phyloP scores from a whole-genome alignment of 2,888 invertebrate species.

The Holacanthella duospinosa region DNA sequence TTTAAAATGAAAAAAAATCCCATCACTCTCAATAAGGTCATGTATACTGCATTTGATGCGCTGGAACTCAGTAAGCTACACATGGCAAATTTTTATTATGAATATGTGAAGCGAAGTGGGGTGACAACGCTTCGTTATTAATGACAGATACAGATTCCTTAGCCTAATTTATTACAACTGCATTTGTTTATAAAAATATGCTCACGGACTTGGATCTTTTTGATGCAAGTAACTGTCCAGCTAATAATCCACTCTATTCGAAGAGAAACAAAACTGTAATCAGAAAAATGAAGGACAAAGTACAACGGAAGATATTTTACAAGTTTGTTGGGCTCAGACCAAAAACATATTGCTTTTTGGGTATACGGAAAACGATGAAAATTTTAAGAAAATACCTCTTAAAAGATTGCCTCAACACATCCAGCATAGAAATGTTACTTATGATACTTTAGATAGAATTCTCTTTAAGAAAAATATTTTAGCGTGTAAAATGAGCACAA shows the following conservation, averaged over 20 bases:
- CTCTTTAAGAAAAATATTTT: not conserved
- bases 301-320: no score
- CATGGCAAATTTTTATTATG: slow-evolving; percentile 9
- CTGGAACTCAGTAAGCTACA: not conserved
- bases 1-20: no score
- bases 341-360: no score
- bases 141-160: no score
- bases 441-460: not conserved
- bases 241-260: not conserved
- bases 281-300: no score
- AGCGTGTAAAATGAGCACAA: no score
- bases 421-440: not conserved
- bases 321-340: no score
- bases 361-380: not conserved
- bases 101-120: not conserved
- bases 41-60: not conserved
- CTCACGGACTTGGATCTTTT: not conserved
- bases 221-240: slow-evolving; percentile 6
- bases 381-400: not conserved
- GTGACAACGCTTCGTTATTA: no score
- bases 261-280: no score
- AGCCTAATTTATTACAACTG: no score
- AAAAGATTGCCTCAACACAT: not conserved
- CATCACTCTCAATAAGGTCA: no score
- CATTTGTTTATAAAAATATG: slow-evolving; percentile 6